Percentiles rank a stretch among this genome's conserved stretches.
These are phyloP conservation scores for Centropyge bicolor DNA, from an alignment of 2,797 vertebrate species.

Conservation along the genomic window DNA sequence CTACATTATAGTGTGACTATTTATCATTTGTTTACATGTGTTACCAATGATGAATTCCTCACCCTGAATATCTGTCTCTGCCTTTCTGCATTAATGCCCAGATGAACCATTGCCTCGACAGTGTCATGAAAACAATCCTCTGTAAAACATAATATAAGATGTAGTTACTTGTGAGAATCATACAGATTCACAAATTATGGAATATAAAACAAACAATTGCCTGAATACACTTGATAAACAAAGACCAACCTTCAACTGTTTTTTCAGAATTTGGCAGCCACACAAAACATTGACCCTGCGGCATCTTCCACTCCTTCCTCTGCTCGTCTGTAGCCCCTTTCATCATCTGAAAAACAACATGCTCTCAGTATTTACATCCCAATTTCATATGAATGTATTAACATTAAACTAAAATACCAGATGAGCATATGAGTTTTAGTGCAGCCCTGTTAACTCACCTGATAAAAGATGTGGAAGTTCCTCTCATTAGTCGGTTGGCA, in stretches of 20 bases:
- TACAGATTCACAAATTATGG: background rate
- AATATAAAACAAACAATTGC: background rate
- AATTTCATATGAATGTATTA: background rate
- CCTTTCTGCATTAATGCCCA: conserved; percentile 87
- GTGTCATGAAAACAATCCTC: conserved; percentile 94
- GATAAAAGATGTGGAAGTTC: conserved; percentile 99
- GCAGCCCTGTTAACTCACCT: conserved; percentile 80
- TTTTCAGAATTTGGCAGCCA: conserved; percentile 94
- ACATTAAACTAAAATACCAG: background rate
- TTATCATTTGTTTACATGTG: background rate
- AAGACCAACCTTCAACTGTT: conserved; percentile 88
- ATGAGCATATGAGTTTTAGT: background rate
- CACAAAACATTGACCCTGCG: conserved; percentile 81
- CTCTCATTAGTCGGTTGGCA: conserved; percentile 91
- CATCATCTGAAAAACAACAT: conserved; percentile 86
- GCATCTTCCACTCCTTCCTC: conserved; percentile 91
- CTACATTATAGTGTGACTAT: background rate
- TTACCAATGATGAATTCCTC: conserved; percentile 41
- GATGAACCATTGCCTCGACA: conserved; percentile 91
- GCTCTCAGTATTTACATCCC: background rate
- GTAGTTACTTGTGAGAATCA: background rate
- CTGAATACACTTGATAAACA: background rate
- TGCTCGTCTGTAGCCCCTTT: conserved; percentile 91
- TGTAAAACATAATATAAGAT: conserved; percentile 75
- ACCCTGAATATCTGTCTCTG: conserved; percentile 94